A percentile compares a stretch with the other conserved stretches of the same genome.
Conservation (phyloP, 2,797 vertebrate genomes). For the Cynopterus sphinx region DNA sequence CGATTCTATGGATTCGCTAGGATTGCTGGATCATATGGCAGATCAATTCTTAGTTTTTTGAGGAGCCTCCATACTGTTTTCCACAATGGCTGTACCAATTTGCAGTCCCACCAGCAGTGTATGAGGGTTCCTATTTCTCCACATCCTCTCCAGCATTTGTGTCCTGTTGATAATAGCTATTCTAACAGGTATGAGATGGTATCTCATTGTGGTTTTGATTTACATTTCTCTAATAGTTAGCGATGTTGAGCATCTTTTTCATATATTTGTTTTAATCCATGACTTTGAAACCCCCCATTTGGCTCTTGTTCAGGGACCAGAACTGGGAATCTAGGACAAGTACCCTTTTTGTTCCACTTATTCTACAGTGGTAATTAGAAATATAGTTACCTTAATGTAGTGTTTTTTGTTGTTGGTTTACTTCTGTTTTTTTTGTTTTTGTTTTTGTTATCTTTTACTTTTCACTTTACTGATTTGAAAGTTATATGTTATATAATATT, state of each 20-base stretch:
- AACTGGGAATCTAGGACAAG: background rate
- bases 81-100: too few relatives aligned
- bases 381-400: background rate
- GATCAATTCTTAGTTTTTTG: too few relatives aligned
- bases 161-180: too few relatives aligned
- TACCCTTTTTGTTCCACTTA: background rate
- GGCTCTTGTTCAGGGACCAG: background rate
- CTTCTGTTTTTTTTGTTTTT: background rate
- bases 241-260: too few relatives aligned
- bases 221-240: too few relatives aligned
- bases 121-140: too few relatives aligned
- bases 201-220: too few relatives aligned
- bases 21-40: too few relatives aligned
- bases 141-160: too few relatives aligned
- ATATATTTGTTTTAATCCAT: background rate
- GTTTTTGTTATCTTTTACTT: background rate
- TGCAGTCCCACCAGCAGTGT: too few relatives aligned
- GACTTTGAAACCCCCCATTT: background rate
- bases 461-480: background rate
- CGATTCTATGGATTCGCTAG: background rate
- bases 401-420: background rate
- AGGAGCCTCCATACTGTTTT: too few relatives aligned
- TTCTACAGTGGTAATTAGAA: background rate
- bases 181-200: too few relatives aligned
- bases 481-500: background rate